Evolutionary conservation across 2,113 vertebrate species (phyloP).

Genomic region (Phalacrocorax aristotelis): DNA sequence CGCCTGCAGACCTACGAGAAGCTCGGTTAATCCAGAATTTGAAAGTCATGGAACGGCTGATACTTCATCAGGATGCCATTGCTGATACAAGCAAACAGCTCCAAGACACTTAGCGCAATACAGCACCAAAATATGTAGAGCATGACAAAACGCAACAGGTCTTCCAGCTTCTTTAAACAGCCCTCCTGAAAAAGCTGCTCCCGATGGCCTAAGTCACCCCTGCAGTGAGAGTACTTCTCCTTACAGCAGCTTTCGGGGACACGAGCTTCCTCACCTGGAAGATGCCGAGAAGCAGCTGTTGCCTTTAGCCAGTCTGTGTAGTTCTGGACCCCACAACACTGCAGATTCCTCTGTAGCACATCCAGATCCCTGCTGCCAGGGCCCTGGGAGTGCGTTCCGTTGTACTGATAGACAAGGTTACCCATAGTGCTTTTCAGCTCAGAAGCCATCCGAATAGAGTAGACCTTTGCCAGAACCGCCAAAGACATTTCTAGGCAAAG

Average conservation of each 20-base stretch:
- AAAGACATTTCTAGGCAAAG: slow-evolving; percentile 48
- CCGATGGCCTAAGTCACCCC: neutral
- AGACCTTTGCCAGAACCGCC: neutral
- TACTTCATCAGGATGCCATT: slow-evolving; percentile 36
- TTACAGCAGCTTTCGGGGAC: slow-evolving; percentile 46
- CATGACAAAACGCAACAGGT: neutral
- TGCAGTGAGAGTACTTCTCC: neutral
- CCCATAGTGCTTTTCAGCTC: neutral
- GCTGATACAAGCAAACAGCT: slow-evolving; percentile 7
- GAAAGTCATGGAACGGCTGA: neutral
- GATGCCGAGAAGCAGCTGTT: neutral
- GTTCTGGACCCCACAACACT: slow-evolving; percentile 24
- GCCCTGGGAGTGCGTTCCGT: neutral
- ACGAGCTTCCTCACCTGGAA: neutral
- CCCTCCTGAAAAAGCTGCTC: slow-evolving; percentile 21
- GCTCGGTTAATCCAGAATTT: neutral
- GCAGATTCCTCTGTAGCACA: neutral
- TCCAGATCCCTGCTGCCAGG: neutral
- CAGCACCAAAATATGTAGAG: neutral
- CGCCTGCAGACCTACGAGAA: neutral
- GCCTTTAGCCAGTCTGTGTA: slow-evolving; percentile 14
- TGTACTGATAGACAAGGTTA: neutral
- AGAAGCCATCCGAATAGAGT: neutral
- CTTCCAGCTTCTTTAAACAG: slow-evolving; percentile 24
- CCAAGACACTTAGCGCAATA: neutral